A percentile compares a stretch with the other conserved stretches of the same genome.
These are phyloP conservation scores for Entelurus aequoreus DNA, from an alignment of 2,113 vertebrate species.

Conservation along the genomic window DNA sequence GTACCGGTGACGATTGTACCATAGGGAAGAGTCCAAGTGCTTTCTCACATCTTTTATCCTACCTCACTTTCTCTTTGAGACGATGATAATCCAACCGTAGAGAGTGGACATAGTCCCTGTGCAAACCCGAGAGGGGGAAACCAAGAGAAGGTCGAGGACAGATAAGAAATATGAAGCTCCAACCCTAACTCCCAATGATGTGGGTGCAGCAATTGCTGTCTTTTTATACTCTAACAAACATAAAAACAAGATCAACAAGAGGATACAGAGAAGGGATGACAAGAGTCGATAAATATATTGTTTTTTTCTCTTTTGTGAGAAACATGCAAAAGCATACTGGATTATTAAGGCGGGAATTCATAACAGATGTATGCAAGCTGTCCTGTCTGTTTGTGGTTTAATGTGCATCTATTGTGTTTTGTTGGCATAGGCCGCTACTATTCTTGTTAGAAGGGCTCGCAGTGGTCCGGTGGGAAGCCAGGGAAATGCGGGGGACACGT, in stretches of 20 bases:
- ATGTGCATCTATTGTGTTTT: conserved; percentile 27
- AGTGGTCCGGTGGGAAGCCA: conserved; percentile 37
- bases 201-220: conserved; percentile 43
- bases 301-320: conserved; percentile 3
- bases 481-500: conserved; percentile 45
- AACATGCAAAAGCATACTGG: neutral
- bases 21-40: conserved; percentile 43
- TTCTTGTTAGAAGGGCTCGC: conserved; percentile 30
- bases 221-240: conserved; percentile 53
- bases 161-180: conserved; percentile 46
- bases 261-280: conserved; percentile 36
- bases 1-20: conserved; percentile 35
- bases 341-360: conserved; percentile 39
- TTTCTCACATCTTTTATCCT: conserved; percentile 42
- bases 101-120: conserved; percentile 62
- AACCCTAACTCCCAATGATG: conserved; percentile 49
- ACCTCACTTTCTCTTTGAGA: conserved; percentile 52
- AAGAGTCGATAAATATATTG: neutral
- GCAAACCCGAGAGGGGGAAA: conserved; percentile 42
- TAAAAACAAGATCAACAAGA: conserved; percentile 19
- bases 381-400: conserved; percentile 37
- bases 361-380: conserved; percentile 36
- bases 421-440: conserved; percentile 15
- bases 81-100: conserved; percentile 53
- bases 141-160: conserved; percentile 46